Base-by-base conservation (phyloP, 2,888 invertebrate species). In the Magallana nippona region DNA sequence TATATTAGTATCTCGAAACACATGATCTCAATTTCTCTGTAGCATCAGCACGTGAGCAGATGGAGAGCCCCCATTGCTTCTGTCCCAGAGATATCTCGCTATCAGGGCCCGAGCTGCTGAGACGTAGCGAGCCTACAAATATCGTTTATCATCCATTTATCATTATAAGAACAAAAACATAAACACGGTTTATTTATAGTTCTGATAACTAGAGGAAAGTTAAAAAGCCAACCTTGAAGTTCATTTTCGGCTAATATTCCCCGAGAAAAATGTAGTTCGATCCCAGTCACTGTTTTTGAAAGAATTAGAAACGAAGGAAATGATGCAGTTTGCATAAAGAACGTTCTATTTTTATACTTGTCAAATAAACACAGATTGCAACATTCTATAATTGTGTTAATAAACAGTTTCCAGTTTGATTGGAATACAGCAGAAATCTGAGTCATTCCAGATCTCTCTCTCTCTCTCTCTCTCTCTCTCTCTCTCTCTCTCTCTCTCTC, bases 401-500 rank as follows among this genome's bases (percentile, higher is more conserved):
- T 71, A 32, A 71, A 71, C 32, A 13, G 71, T 22, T 60, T 10
- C n/a, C 10, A 60, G 19, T 71, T 71, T 71, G 5, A 71, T 22
- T 22, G 22, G 22, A 71, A 71, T 71, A 15, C 27, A 27, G 8
- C 27, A 71, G 71, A 32, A 71, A 71, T 32, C 27, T 71, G 22
- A 15, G 32, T 22, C 11, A 71, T 71, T 13, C 32, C 10, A 62
- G 62, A 60, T 17, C 60, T 60, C 63, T 82, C 82, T 63, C 44
- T 82, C 82, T 71, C 55, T 55, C 63, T 82, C n/a, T 56, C 77
- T 82, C 55, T 82, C 82, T 82, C 55, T 82, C 82, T 82, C 71
- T 82, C 77, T 82, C 71, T 63, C 82, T 82, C 55, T 82, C 71
- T 82, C 63, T 82, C 56, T 71, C 71, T 82, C 82, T 82, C 82